These are phyloP conservation scores for Phalacrocorax brasilianus DNA, from an alignment of 2,113 vertebrate species.

Conservation along the genomic window DNA sequence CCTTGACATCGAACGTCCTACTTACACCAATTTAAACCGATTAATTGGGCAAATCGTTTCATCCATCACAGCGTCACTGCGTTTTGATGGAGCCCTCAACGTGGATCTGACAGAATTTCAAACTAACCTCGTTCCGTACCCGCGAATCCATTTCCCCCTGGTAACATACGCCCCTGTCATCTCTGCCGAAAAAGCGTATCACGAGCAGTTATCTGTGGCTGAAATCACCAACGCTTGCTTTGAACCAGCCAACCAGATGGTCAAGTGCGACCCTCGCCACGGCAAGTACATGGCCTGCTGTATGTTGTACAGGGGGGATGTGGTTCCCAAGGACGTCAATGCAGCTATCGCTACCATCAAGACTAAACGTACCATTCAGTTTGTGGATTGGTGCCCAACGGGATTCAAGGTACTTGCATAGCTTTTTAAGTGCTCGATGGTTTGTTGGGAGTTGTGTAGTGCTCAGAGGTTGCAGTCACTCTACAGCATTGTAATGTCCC, in stretches of 20 bases:
- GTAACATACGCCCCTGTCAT: constrained; percentile 85
- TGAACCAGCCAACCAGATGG: constrained; percentile 88
- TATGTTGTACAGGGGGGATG: constrained; percentile 70
- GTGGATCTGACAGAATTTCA: constrained; percentile 76
- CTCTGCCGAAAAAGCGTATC: constrained; percentile 87
- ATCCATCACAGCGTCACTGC: constrained; percentile 72
- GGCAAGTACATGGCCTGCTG: constrained; percentile 81
- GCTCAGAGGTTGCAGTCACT: background rate
- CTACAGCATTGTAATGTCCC: background rate
- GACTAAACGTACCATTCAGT: constrained; percentile 72
- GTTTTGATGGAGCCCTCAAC: constrained; percentile 74
- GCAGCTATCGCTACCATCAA: constrained; percentile 74
- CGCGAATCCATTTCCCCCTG: constrained; percentile 87
- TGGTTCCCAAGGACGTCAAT: constrained; percentile 77
- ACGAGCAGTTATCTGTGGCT: constrained; percentile 87
- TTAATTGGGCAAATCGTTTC: constrained; percentile 76
- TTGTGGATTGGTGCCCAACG: constrained; percentile 75
- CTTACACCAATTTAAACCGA: constrained; percentile 72
- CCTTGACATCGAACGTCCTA: constrained; percentile 71
- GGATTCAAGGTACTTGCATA: constrained; percentile 65
- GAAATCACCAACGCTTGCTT: constrained; percentile 87
- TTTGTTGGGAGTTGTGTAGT: background rate
- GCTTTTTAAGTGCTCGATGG: background rate
- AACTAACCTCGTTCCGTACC: constrained; percentile 83
- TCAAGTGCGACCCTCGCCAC: constrained; percentile 86